Conservation (phyloP, 1,140 invertebrate genomes). For the Solenopsis fugax region DNA sequence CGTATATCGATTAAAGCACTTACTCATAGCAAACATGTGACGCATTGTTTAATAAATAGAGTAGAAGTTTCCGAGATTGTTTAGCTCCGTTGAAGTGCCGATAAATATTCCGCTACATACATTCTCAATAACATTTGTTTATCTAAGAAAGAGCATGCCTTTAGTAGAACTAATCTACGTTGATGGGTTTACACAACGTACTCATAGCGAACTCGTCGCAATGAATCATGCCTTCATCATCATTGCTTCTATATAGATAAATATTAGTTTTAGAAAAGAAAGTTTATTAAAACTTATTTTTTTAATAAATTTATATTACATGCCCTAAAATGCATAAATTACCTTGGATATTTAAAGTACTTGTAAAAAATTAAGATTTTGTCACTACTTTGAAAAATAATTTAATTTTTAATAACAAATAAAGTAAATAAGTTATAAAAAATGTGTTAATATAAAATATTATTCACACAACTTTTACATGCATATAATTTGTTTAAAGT, state of each 20-base stretch:
- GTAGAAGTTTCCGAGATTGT: slow-evolving; percentile 2
- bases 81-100: background rate
- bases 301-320: background rate
- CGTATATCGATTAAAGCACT: slow-evolving; percentile 8
- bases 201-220: background rate
- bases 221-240: background rate
- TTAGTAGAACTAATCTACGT: background rate
- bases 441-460: too few species aligned
- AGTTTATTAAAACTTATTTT: background rate
- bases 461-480: too few species aligned
- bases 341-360: too few species aligned
- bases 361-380: too few species aligned
- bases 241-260: background rate
- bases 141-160: background rate
- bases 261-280: too few species aligned
- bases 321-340: background rate
- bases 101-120: background rate
- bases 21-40: slow-evolving; percentile 10
- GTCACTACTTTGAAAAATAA: too few species aligned
- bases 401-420: too few species aligned
- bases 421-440: too few species aligned
- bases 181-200: background rate
- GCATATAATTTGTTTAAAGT: too few species aligned
- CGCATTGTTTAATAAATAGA: slow-evolving; percentile 12
- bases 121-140: background rate